Evolutionary conservation across 2,888 invertebrate genomes (phyloP).

Genomic region (Xanthia icteritia): DNA sequence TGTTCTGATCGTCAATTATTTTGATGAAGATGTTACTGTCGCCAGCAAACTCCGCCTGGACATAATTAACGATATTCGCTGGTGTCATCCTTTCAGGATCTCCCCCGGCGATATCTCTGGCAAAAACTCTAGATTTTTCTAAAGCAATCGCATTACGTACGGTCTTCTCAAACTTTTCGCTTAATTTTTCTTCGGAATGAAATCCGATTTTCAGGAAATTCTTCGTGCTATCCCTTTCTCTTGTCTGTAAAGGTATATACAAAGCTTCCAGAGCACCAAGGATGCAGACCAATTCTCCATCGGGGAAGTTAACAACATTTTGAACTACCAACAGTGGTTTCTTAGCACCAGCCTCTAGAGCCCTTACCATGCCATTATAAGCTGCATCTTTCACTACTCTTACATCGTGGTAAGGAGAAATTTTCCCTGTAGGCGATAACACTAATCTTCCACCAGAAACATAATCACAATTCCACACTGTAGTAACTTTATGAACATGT

Average conservation of each 20-base stretch:
- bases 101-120: constrained; percentile 91
- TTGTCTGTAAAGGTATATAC: constrained; percentile 95
- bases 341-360: constrained; percentile 95
- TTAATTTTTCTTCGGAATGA: constrained; percentile 89
- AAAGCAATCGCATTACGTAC: constrained; percentile 91
- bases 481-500: constrained; percentile 86
- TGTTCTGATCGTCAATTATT: constrained; percentile 91
- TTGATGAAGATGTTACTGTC: constrained; percentile 91
- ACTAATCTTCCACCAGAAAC: constrained; percentile 92
- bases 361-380: constrained; percentile 93
- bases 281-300: constrained; percentile 94
- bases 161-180: constrained; percentile 89
- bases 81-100: constrained; percentile 98
- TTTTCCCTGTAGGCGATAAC: constrained; percentile 94
- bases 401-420: constrained; percentile 91
- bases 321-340: constrained; percentile 94
- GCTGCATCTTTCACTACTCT: constrained; percentile 92
- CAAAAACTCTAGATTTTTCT: constrained; percentile 91
- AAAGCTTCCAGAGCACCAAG: constrained; percentile 96
- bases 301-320: constrained; percentile 92
- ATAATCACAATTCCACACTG: constrained; percentile 91
- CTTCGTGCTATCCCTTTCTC: constrained; percentile 91
- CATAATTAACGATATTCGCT: constrained; percentile 94
- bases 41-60: constrained; percentile 91
- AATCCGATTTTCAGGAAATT: constrained; percentile 92